These are phyloP conservation scores for Otis tarda DNA, from an alignment of 2,113 vertebrate genomes.

Conservation along the genomic window DNA sequence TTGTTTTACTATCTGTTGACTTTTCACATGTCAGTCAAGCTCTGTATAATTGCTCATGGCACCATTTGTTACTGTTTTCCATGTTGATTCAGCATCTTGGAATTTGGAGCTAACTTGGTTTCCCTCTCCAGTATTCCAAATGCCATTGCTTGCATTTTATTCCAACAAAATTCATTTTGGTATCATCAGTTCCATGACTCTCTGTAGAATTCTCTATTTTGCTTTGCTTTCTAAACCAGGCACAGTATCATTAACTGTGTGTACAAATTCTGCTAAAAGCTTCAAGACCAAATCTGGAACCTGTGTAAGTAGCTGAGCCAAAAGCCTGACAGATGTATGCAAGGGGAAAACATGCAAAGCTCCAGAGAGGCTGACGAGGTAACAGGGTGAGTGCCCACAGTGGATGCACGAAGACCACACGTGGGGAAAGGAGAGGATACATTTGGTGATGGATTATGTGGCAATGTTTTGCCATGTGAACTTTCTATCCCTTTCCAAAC, in stretches of 20 bases:
- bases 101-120: constrained; percentile 11
- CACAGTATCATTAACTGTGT: neutral
- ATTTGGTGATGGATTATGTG: neutral
- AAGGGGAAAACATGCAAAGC: neutral
- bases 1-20: constrained; percentile 8
- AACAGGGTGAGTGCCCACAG: neutral
- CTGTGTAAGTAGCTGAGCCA: neutral
- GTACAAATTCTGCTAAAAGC: neutral
- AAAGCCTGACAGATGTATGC: neutral
- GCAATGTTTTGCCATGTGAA: neutral
- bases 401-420: neutral
- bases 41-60: neutral
- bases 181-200: neutral
- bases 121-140: neutral
- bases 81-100: neutral
- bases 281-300: constrained; percentile 6
- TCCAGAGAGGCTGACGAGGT: neutral
- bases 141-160: neutral
- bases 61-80: constrained; percentile 11
- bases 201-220: neutral
- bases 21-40: constrained; percentile 1
- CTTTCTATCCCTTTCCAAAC: neutral
- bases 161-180: neutral
- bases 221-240: constrained; percentile 15
- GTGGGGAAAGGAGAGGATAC: neutral